Evolutionary conservation across 2,797 vertebrate species (phyloP).

Genomic region (Gallirallus australis): DNA sequence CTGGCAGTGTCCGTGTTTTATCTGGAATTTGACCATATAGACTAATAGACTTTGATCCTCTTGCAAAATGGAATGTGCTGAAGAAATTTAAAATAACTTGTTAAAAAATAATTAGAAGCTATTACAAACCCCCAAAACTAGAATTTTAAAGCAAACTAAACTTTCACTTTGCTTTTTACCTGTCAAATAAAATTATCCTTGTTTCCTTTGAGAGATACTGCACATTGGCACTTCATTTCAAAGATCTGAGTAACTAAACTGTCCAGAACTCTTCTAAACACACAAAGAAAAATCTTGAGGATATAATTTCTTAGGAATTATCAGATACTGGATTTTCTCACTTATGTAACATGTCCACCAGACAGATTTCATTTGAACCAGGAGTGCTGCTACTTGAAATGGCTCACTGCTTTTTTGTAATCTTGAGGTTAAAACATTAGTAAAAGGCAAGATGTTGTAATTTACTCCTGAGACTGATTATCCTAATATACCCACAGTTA

Average conservation of each 20-base stretch:
- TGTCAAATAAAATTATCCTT: background rate
- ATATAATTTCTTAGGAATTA: background rate
- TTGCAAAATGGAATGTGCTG: background rate
- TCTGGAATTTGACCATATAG: background rate
- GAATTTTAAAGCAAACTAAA: background rate
- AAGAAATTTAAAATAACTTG: background rate
- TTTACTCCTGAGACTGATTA: conserved; percentile 58
- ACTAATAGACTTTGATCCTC: background rate
- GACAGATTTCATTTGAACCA: background rate
- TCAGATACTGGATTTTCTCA: background rate
- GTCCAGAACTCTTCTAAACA: background rate
- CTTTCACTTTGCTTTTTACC: background rate
- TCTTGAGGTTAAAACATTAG: conserved; percentile 34
- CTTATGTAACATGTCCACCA: background rate
- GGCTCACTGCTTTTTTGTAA: background rate
- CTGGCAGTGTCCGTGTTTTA: conserved; percentile 9
- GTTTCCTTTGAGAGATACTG: background rate
- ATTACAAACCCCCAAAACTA: rapidly evolving
- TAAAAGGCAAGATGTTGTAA: conserved; percentile 31
- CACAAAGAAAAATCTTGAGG: background rate
- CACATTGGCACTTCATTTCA: background rate
- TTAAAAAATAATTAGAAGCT: background rate
- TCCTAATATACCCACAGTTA: conserved; percentile 48
- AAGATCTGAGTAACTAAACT: background rate
- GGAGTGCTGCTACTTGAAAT: background rate